Evolutionary conservation across 2,113 vertebrate genomes (phyloP).

Genomic region (Esox niger): DNA sequence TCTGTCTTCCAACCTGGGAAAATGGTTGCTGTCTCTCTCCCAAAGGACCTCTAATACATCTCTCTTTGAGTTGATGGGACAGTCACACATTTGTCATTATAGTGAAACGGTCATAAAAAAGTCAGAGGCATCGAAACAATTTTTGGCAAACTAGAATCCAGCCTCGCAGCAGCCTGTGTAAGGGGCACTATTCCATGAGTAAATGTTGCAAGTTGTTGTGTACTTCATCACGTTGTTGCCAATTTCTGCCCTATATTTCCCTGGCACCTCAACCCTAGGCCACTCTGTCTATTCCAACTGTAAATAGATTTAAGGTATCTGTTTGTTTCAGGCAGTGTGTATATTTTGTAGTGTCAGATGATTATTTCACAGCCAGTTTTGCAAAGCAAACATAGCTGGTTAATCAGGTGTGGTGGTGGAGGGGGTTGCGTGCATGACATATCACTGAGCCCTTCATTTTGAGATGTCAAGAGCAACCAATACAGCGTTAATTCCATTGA

Average conservation of each 20-base stretch:
- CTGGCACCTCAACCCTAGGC: not conserved
- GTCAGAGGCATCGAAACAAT: not conserved
- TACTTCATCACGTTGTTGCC: not conserved
- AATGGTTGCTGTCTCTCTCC: not conserved
- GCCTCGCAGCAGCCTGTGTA: not conserved
- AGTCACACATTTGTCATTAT: not conserved
- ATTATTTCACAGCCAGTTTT: constrained; percentile 35
- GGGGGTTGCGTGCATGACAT: too few relatives aligned
- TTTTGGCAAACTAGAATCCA: not conserved
- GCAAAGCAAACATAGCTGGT: constrained; percentile 47
- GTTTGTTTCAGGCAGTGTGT: constrained; percentile 23
- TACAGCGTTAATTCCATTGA: too few relatives aligned
- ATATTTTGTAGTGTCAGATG: constrained; percentile 30
- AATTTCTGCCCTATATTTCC: not conserved
- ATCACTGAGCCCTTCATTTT: too few relatives aligned
- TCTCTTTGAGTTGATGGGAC: constrained; percentile 32
- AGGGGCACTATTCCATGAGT: not conserved
- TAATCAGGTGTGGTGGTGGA: too few relatives aligned
- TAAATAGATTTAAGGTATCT: constrained; percentile 31
- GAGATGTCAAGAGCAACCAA: too few relatives aligned
- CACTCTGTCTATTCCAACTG: not conserved
- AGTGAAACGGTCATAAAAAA: not conserved
- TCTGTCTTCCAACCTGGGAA: not conserved
- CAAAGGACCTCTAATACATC: constrained; percentile 23
- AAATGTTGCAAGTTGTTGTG: not conserved